Conservation (phyloP, 2,888 invertebrate genomes). For the Pherbina coryleti region DNA sequence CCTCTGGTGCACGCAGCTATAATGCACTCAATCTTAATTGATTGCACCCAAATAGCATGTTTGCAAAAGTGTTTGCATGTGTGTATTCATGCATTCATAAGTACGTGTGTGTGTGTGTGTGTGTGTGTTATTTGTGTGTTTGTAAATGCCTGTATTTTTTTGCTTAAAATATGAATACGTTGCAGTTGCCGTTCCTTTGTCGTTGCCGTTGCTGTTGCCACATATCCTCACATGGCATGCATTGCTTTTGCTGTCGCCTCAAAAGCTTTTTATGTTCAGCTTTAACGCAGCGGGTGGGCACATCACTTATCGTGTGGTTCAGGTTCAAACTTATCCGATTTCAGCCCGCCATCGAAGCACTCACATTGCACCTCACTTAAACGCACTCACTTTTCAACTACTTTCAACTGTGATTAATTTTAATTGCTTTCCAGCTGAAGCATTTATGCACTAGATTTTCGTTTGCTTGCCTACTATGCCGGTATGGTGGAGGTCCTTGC, state of each 20-base stretch:
- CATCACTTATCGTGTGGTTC: background rate
- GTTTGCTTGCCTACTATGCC: background rate
- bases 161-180: too few species aligned
- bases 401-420: constrained; percentile 31
- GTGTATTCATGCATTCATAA: background rate
- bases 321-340: background rate
- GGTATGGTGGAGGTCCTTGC: background rate
- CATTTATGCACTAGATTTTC: background rate
- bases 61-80: constrained; percentile 8
- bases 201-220: background rate
- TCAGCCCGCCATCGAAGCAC: background rate
- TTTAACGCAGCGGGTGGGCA: background rate
- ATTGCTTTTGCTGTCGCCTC: background rate
- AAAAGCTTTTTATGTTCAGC: too few species aligned
- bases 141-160: background rate
- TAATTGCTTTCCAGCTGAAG: constrained; percentile 30
- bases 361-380: background rate
- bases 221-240: too few species aligned
- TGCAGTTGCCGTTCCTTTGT: too few species aligned
- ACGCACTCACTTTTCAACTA: background rate
- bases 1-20: background rate
- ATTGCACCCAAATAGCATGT: constrained; percentile 1
- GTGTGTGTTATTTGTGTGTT: background rate
- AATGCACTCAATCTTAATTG: constrained; percentile 11
- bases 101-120: background rate